A percentile compares a stretch with the other conserved stretches of the same genome.
Conservation (phyloP, 2,888 invertebrate species). For the Dryocosmus kuriphilus region DNA sequence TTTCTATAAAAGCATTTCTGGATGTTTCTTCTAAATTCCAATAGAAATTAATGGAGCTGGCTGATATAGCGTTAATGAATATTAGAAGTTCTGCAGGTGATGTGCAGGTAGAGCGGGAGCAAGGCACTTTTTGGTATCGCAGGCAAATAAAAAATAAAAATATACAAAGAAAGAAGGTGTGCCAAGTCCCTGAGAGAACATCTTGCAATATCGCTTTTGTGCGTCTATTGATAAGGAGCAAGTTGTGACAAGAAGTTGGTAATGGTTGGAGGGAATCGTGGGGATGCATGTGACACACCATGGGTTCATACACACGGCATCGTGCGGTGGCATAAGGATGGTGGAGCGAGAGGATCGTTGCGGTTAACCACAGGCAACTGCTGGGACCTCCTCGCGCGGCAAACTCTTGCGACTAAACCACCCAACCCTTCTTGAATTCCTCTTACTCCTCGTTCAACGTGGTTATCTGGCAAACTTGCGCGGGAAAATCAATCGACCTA, state of each 20-base stretch:
- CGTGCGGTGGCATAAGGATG: conserved; percentile 38
- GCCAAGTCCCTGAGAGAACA: neutral
- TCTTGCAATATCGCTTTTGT: neutral
- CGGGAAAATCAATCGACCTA: conserved; percentile 75
- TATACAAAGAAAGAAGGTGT: neutral
- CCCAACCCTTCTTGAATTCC: conserved; percentile 53
- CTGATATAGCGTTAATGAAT: no score
- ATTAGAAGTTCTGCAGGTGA: no score
- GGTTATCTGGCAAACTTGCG: conserved; percentile 61
- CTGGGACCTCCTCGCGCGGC: conserved; percentile 69
- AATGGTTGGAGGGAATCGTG: conserved; percentile 5
- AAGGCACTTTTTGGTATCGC: neutral
- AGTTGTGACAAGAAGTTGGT: conserved; percentile 38
- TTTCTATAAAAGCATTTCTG: no score
- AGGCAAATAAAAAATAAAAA: neutral
- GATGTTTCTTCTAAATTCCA: no score
- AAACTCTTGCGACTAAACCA: conserved; percentile 61
- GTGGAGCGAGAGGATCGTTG: conserved; percentile 68
- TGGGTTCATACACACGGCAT: conserved; percentile 41
- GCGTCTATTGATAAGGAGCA: conserved; percentile 3
- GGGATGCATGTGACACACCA: conserved; percentile 34
- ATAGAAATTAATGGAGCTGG: no score
- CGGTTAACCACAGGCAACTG: conserved; percentile 73
- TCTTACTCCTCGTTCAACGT: conserved; percentile 54
- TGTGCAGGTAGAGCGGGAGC: no score